Percentiles rank a stretch among this genome's conserved stretches.
Conservation (phyloP, 2,797 vertebrate genomes). For the Tachyglossus aculeatus region DNA sequence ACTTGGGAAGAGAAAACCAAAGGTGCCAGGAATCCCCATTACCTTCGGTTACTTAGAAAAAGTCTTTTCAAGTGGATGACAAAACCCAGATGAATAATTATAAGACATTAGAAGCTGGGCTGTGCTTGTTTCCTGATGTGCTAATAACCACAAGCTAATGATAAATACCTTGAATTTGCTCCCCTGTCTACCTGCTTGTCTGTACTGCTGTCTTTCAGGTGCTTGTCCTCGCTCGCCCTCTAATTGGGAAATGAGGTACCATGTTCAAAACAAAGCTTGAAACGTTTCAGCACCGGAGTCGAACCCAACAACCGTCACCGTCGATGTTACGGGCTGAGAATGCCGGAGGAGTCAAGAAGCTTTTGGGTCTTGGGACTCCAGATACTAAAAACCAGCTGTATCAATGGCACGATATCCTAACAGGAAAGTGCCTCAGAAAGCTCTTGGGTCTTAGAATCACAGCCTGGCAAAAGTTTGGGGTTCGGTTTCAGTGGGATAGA, state of each 20-base stretch:
- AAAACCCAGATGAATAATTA: background rate
- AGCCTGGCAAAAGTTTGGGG: too few species aligned
- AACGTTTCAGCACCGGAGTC: too few species aligned
- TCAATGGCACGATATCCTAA: too few species aligned
- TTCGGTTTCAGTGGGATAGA: too few species aligned
- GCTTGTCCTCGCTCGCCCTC: conserved; percentile 26
- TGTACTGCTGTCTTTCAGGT: background rate
- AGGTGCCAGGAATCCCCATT: background rate
- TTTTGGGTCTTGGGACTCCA: too few species aligned
- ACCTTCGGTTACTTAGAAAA: background rate
- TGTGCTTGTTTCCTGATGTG: conserved; percentile 11
- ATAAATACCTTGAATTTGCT: conserved; percentile 28
- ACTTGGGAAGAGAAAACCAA: background rate
- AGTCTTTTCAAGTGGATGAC: background rate
- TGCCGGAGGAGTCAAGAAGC: too few species aligned
- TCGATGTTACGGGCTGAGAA: too few species aligned
- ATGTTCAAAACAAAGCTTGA: background rate
- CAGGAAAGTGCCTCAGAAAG: too few species aligned
- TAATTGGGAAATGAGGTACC: background rate
- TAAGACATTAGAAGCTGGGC: background rate
- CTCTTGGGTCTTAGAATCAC: too few species aligned
- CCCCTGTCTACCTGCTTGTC: background rate
- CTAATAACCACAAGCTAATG: conserved; percentile 3
- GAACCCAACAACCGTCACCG: too few species aligned
- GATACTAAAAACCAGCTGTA: too few species aligned